phyloP scores from a whole-genome alignment of 2,113 vertebrate species.

The Xiphorhynchus elegans region DNA sequence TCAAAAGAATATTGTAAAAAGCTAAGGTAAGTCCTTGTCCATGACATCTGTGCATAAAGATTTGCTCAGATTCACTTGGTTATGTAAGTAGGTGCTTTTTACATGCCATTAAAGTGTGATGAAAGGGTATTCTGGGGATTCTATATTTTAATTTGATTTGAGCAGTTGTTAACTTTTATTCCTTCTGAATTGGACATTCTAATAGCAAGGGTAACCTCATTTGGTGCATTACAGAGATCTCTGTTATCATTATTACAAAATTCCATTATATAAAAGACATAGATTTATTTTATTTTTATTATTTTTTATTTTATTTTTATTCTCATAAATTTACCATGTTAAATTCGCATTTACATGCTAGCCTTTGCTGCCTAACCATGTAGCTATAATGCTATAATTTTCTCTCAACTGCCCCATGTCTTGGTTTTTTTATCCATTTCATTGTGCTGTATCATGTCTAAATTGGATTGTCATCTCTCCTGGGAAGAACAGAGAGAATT shows the following conservation, averaged over 20 bases:
- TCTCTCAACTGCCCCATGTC: not conserved
- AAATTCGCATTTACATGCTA: not conserved
- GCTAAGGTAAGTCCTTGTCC: conserved; percentile 29
- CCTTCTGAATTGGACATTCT: conserved; percentile 41
- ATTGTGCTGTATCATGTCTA: not conserved
- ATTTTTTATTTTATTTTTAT: not conserved
- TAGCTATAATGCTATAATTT: not conserved
- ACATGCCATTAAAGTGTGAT: conserved; percentile 53
- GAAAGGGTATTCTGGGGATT: conserved; percentile 51
- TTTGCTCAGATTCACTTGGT: conserved; percentile 40
- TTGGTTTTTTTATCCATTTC: not conserved
- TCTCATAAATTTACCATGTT: not conserved
- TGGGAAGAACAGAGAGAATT: not conserved
- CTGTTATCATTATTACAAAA: not conserved
- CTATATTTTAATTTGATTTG: conserved; percentile 66
- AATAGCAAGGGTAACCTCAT: conserved; percentile 20
- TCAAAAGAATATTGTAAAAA: conserved; percentile 47
- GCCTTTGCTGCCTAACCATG: not conserved
- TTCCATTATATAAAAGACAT: not conserved
- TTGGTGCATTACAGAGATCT: not conserved
- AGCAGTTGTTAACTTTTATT: conserved; percentile 67
- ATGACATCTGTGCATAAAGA: conserved; percentile 30
- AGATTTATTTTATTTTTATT: not conserved
- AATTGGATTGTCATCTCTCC: not conserved
- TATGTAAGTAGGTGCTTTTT: conserved; percentile 7